Evolutionary conservation across 2,888 invertebrate species (phyloP).

Genomic region (Mactromeris polynyma): DNA sequence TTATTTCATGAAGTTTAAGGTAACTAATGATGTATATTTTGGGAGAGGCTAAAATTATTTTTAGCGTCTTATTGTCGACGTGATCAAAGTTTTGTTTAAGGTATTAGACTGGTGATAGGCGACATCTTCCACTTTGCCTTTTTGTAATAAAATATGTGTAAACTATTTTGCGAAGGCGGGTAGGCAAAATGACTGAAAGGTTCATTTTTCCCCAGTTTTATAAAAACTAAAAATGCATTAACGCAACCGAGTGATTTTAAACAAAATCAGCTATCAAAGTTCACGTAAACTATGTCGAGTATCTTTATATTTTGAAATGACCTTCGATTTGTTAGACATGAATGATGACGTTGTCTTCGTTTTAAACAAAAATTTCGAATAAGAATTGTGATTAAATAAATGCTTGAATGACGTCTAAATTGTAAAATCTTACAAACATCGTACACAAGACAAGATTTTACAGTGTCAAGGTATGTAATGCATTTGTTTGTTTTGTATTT

Average conservation of each 20-base stretch:
- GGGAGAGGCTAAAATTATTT: neutral
- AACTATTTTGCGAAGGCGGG: neutral
- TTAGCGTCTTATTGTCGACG: neutral
- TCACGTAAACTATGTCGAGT: neutral
- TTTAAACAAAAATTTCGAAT: neutral
- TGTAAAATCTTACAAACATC: neutral
- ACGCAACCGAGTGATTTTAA: no score
- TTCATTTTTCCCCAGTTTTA: neutral
- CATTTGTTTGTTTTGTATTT: neutral
- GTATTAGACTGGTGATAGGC: neutral
- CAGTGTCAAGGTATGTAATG: neutral
- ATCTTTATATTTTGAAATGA: neutral
- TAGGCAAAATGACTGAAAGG: neutral
- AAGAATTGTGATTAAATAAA: constrained; percentile 16
- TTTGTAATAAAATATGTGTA: neutral
- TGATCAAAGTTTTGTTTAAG: neutral
- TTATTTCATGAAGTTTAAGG: neutral
- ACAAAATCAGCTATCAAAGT: neutral
- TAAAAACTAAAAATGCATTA: no score
- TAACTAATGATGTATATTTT: neutral
- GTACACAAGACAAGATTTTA: neutral
- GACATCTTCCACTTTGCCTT: neutral
- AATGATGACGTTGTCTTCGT: neutral
- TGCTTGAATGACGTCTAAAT: neutral
- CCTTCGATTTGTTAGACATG: neutral